Conservation (phyloP, 1,140 invertebrate species). For the Caerostris darwini region DNA sequence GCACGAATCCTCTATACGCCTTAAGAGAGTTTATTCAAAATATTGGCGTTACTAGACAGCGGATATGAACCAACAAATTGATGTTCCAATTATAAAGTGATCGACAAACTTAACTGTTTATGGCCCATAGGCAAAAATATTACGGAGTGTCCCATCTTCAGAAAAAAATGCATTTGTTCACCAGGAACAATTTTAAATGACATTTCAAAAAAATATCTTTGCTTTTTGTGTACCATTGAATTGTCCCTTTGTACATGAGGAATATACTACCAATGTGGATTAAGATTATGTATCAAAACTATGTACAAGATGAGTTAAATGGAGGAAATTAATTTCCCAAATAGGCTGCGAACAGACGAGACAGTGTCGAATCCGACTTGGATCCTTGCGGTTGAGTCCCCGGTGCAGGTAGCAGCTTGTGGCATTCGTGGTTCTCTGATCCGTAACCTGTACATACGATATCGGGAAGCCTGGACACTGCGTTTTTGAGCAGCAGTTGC, state of each 20-base stretch:
- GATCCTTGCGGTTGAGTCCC: constrained; percentile 78
- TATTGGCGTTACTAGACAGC: too few relatives aligned
- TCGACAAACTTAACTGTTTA: too few relatives aligned
- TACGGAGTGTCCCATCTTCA: too few relatives aligned
- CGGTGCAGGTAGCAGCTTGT: constrained; percentile 70
- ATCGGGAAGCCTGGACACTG: constrained; percentile 79
- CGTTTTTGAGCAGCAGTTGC: constrained; percentile 79
- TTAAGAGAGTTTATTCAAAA: too few relatives aligned
- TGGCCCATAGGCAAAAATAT: too few relatives aligned
- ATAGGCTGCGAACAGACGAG: constrained; percentile 78
- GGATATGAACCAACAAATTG: too few relatives aligned
- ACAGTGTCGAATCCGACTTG: constrained; percentile 78
- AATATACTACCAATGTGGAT: not conserved
- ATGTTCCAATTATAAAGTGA: too few relatives aligned
- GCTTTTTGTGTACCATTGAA: not conserved
- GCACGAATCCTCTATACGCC: too few relatives aligned
- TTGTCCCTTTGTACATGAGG: not conserved
- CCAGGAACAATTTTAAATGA: too few relatives aligned
- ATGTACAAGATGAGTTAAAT: not conserved
- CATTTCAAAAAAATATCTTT: too few relatives aligned
- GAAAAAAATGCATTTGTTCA: too few relatives aligned
- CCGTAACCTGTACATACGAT: constrained; percentile 79
- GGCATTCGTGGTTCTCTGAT: constrained; percentile 76
- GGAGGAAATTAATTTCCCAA: constrained; percentile 76
- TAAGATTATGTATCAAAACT: not conserved